phyloP scores from a whole-genome alignment of 2,113 vertebrate species.

The Microcebus griseorufus region DNA sequence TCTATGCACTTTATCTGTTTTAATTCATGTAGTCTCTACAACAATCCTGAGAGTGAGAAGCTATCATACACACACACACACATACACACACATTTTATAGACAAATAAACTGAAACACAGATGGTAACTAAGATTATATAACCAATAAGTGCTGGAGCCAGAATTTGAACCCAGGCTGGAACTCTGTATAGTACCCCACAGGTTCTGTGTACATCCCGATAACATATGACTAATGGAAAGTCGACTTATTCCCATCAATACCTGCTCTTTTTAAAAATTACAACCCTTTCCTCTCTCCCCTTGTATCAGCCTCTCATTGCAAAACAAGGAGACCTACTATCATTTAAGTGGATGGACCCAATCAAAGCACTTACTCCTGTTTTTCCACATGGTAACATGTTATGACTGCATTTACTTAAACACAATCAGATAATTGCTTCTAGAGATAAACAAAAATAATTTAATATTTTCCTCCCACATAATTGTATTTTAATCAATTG shows the following conservation, averaged over 20 bases:
- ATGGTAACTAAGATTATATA: neutral
- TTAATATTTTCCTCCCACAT: conserved; percentile 49
- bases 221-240: neutral
- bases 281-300: neutral
- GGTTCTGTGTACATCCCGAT: neutral
- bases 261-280: neutral
- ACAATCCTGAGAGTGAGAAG: neutral
- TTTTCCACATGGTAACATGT: neutral
- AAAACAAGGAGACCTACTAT: neutral
- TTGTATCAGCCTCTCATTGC: neutral
- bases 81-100: neutral
- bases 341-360: neutral
- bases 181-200: neutral
- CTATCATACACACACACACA: too few relatives aligned
- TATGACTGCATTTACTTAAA: neutral
- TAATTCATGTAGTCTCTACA: neutral
- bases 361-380: neutral
- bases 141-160: neutral
- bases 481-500: conserved; percentile 46
- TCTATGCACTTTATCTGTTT: neutral
- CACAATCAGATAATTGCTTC: conserved; percentile 10
- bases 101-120: neutral
- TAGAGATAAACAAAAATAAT: conserved; percentile 35
- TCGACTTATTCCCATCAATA: neutral
- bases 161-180: neutral